phyloP scores from a whole-genome alignment of 2,888 invertebrate genomes.

The Biston stratarius region DNA sequence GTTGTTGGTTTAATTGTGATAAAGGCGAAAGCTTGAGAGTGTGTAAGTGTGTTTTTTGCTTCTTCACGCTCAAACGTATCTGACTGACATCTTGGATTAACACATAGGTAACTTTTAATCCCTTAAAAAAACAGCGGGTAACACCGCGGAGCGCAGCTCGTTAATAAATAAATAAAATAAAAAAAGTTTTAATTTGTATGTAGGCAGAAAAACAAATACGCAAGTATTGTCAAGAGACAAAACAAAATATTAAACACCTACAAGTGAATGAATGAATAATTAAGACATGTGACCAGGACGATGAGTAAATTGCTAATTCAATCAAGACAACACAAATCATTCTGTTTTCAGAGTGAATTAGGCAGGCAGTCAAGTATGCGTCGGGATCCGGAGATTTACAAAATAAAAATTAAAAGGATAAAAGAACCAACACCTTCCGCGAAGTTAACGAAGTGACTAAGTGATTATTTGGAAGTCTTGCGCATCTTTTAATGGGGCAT shows the following conservation, averaged over 20 bases:
- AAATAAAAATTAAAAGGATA: slow-evolving; percentile 37
- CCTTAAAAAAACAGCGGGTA: too few species aligned
- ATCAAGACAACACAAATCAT: slow-evolving; percentile 65
- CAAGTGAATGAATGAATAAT: slow-evolving; percentile 58
- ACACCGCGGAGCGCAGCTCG: too few species aligned
- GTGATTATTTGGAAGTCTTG: slow-evolving; percentile 54
- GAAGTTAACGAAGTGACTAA: slow-evolving; percentile 73
- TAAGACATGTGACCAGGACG: slow-evolving; percentile 54
- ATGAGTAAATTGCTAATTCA: slow-evolving; percentile 52
- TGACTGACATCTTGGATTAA: too few species aligned
- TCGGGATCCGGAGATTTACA: slow-evolving; percentile 43
- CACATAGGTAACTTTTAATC: too few species aligned
- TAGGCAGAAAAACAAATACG: neutral
- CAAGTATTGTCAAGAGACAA: neutral
- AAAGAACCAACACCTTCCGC: slow-evolving; percentile 46
- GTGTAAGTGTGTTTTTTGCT: too few species aligned
- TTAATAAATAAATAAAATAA: too few species aligned
- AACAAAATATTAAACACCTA: slow-evolving; percentile 14
- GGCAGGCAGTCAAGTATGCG: slow-evolving; percentile 51
- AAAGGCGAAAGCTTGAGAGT: too few species aligned
- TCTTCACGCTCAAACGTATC: too few species aligned
- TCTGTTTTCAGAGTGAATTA: slow-evolving; percentile 65
- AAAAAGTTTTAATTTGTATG: too few species aligned
- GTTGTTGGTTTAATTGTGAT: too few species aligned
- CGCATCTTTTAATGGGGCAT: slow-evolving; percentile 54